phyloP scores from a whole-genome alignment of 2,888 invertebrate genomes.

The Cataglyphis altisquamis region DNA sequence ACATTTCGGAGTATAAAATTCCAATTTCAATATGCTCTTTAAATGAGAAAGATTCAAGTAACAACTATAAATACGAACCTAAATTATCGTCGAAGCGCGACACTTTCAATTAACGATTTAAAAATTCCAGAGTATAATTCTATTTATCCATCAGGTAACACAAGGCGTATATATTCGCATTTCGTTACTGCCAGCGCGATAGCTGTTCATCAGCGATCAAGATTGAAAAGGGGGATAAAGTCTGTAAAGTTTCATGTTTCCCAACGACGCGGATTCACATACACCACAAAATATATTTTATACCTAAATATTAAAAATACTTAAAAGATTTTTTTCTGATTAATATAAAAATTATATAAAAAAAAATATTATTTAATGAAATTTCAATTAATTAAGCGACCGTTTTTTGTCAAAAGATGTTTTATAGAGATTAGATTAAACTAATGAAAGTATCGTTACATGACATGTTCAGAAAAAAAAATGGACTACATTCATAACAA shows the following conservation, averaged over 20 bases:
- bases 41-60: neutral
- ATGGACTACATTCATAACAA: neutral
- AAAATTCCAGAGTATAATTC: conserved; percentile 28
- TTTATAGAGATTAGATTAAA: neutral
- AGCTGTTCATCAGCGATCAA: conserved; percentile 5
- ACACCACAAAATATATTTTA: neutral
- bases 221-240: neutral
- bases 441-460: neutral
- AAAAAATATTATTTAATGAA: neutral
- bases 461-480: neutral
- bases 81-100: conserved; percentile 13
- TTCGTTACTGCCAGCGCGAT: conserved; percentile 22
- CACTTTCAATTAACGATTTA: conserved; percentile 18
- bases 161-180: conserved; percentile 2
- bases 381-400: neutral
- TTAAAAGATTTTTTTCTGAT: conserved; percentile 6
- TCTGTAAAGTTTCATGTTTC: conserved; percentile 24
- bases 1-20: neutral
- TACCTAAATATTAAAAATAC: neutral
- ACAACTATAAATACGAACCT: neutral
- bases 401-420: neutral
- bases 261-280: neutral
- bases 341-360: neutral
- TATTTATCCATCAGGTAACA: conserved; percentile 2
- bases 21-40: neutral